Evolutionary conservation across 1,140 invertebrate genomes (phyloP).

Genomic region (Sminthurinus signatus): DNA sequence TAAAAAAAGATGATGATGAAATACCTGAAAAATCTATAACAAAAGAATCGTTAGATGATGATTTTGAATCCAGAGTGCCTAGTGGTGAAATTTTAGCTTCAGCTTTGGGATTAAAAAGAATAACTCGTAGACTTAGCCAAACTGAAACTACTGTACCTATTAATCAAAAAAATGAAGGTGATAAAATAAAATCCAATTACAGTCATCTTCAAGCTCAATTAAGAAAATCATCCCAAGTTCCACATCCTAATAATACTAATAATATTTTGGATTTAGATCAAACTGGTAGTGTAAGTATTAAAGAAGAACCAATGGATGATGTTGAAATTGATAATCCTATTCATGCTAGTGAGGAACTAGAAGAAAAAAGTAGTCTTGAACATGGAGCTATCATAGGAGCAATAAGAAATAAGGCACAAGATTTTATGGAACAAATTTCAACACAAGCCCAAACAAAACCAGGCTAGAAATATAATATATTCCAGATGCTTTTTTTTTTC

Average conservation of each 20-base stretch:
- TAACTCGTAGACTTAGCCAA: slow-evolving; percentile 15
- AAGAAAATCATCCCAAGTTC: not conserved
- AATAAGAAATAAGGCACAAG: slow-evolving; percentile 16
- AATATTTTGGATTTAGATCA: not conserved
- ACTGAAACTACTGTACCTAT: slow-evolving; percentile 1
- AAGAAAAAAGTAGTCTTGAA: not conserved
- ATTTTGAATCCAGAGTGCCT: slow-evolving; percentile 14
- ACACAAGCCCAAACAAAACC: slow-evolving; percentile 27
- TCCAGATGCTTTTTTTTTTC: too few species aligned
- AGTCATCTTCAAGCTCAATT: not conserved
- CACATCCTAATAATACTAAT: not conserved
- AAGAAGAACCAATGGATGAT: slow-evolving; percentile 10
- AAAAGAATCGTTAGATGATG: slow-evolving; percentile 21
- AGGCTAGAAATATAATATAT: too few species aligned
- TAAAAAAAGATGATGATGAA: too few species aligned
- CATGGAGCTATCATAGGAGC: not conserved
- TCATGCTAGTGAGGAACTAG: not conserved
- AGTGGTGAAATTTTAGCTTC: slow-evolving; percentile 28
- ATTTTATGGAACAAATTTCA: slow-evolving; percentile 35
- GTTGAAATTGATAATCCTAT: not conserved
- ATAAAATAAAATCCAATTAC: not conserved
- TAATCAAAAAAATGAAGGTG: not conserved
- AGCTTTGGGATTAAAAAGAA: slow-evolving; percentile 23
- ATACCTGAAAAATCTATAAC: slow-evolving; percentile 3
- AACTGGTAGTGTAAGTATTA: not conserved